These are phyloP conservation scores for Diabrotica undecimpunctata DNA, from an alignment of 1,140 invertebrate species.

Conservation along the genomic window DNA sequence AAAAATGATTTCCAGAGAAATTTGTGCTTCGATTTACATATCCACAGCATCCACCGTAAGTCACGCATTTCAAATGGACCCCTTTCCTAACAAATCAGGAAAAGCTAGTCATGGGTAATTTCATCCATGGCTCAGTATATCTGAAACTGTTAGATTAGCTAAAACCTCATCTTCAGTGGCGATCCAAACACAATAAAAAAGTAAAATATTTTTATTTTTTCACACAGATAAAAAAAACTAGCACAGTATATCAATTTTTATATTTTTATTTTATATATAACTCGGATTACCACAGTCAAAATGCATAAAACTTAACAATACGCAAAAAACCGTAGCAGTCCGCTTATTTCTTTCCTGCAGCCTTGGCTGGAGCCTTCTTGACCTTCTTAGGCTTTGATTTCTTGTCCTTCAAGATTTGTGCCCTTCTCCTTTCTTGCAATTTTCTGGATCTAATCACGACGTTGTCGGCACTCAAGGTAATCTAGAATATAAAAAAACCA, in stretches of 20 bases:
- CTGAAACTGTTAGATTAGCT: too few relatives aligned
- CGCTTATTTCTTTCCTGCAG: slow-evolving; percentile 35
- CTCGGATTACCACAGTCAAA: slow-evolving; percentile 20
- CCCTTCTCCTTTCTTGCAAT: slow-evolving; percentile 52
- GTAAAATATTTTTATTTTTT: too few relatives aligned
- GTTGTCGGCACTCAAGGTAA: slow-evolving; percentile 51
- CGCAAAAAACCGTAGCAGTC: slow-evolving; percentile 19
- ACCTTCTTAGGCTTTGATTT: slow-evolving; percentile 53
- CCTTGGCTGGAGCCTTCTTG: slow-evolving; percentile 33
- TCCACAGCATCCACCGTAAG: too few relatives aligned
- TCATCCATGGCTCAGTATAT: too few relatives aligned
- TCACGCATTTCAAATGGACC: too few relatives aligned
- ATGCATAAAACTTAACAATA: slow-evolving; percentile 24
- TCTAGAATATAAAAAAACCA: slow-evolving; percentile 45
- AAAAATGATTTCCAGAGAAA: too few relatives aligned
- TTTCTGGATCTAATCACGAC: slow-evolving; percentile 53
- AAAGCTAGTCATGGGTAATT: too few relatives aligned
- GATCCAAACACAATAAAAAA: too few relatives aligned
- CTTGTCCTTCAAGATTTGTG: slow-evolving; percentile 52
- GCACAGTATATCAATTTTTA: slow-evolving; percentile 6
- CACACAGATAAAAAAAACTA: too few relatives aligned
- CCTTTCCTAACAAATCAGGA: too few relatives aligned
- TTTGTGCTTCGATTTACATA: too few relatives aligned
- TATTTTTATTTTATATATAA: slow-evolving; percentile 6
- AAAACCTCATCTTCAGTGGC: too few relatives aligned